Conservation (phyloP, 1,140 invertebrate genomes). For the Drosophila rufa region DNA sequence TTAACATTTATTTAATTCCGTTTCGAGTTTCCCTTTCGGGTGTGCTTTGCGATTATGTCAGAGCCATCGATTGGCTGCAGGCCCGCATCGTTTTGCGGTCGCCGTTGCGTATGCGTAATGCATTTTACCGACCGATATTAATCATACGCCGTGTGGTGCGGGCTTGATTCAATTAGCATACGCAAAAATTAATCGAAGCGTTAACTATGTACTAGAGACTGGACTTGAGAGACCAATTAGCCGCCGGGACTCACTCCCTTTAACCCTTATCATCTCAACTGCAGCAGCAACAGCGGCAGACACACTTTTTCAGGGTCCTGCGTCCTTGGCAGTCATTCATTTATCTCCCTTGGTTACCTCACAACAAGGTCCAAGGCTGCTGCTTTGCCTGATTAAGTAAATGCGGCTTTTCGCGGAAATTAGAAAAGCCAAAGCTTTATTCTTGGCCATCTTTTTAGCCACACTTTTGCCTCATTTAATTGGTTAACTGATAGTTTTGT, state of each 20-base stretch:
- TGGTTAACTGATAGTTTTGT: background rate
- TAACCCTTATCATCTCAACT: constrained; percentile 8
- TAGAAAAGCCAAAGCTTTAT: background rate
- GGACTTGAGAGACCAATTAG: background rate
- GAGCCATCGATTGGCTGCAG: constrained; percentile 39
- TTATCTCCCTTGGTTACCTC: constrained; percentile 20
- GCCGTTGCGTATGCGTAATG: constrained; percentile 64
- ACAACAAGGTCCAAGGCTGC: constrained; percentile 3
- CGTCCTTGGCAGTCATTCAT: constrained; percentile 10
- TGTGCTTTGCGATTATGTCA: constrained; percentile 43
- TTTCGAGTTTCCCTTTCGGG: constrained; percentile 7
- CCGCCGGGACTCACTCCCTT: background rate
- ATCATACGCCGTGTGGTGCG: constrained; percentile 60
- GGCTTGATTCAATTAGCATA: constrained; percentile 44
- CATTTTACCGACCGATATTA: constrained; percentile 41
- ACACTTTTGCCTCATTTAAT: background rate
- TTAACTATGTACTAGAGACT: constrained; percentile 3
- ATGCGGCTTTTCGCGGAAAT: background rate
- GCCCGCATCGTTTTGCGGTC: constrained; percentile 52
- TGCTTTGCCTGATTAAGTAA: no score
- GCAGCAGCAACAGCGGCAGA: background rate
- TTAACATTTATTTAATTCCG: constrained; percentile 23
- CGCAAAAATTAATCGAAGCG: constrained; percentile 14
- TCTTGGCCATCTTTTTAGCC: background rate
- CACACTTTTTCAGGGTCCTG: background rate